These are phyloP conservation scores for Cheilosia impressa DNA, from an alignment of 2,888 invertebrate species.

Conservation along the genomic window DNA sequence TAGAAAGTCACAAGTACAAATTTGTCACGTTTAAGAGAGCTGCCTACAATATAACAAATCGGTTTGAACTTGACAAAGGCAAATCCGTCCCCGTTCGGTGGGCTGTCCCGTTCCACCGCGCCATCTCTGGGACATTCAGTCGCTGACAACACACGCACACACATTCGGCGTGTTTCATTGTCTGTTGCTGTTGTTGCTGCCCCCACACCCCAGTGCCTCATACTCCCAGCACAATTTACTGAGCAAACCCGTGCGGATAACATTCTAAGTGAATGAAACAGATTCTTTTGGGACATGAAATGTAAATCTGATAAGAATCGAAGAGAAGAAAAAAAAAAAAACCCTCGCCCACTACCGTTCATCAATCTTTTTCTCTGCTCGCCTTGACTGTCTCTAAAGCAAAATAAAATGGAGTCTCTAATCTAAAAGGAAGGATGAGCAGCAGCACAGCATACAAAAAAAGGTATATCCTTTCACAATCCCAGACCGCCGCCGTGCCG, in stretches of 20 bases:
- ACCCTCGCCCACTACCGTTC: slow-evolving; percentile 47
- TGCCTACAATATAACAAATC: slow-evolving; percentile 67
- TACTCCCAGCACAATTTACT: slow-evolving; percentile 33
- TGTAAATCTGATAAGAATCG: slow-evolving; percentile 69
- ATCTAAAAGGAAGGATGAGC: slow-evolving; percentile 46
- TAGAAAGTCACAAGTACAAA: slow-evolving; percentile 59
- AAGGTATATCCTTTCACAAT: slow-evolving; percentile 22
- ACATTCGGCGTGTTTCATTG: slow-evolving; percentile 36
- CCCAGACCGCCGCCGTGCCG: background rate
- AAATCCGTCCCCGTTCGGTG: slow-evolving; percentile 44
- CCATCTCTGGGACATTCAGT: slow-evolving; percentile 44
- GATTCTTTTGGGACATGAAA: slow-evolving; percentile 71
- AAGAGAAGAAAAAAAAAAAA: slow-evolving; percentile 19
- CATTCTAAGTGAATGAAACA: slow-evolving; percentile 74
- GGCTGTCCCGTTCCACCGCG: slow-evolving; percentile 7
- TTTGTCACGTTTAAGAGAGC: slow-evolving; percentile 67
- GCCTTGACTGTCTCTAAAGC: slow-evolving; percentile 40
- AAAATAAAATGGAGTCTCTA: slow-evolving; percentile 60
- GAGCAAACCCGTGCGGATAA: slow-evolving; percentile 56
- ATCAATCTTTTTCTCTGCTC: slow-evolving; percentile 44
- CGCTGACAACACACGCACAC: slow-evolving; percentile 63
- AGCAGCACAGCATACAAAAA: slow-evolving; percentile 5
- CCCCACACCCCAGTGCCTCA: background rate
- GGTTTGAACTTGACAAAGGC: slow-evolving; percentile 67
- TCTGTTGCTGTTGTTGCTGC: slow-evolving; percentile 14